Evolutionary conservation across 1,140 invertebrate species (phyloP).

Genomic region (Drosophila fuyamai): DNA sequence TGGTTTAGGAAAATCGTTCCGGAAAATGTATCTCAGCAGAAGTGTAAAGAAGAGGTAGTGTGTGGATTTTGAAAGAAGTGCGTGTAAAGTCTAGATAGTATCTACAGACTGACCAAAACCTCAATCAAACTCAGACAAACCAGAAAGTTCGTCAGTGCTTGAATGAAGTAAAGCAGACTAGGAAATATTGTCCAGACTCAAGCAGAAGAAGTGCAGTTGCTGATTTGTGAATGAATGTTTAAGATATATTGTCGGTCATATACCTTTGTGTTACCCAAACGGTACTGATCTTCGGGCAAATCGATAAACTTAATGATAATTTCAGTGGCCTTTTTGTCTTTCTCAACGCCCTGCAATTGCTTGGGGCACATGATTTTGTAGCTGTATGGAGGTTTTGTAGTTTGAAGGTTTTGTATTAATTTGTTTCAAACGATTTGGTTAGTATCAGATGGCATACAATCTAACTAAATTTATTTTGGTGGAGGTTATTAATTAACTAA

Average conservation of each 20-base stretch:
- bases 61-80: background rate
- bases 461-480: slow-evolving; percentile 34
- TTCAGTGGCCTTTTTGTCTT: slow-evolving; percentile 93
- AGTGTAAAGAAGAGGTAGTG: background rate
- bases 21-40: background rate
- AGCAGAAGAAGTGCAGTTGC: slow-evolving; percentile 18
- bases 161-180: background rate
- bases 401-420: slow-evolving; percentile 50
- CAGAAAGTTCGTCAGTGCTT: background rate
- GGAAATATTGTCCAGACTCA: slow-evolving; percentile 7
- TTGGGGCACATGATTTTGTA: slow-evolving; percentile 96
- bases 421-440: slow-evolving; percentile 46
- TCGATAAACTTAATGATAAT: slow-evolving; percentile 94
- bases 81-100: slow-evolving; percentile 1
- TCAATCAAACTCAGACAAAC: background rate
- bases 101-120: background rate
- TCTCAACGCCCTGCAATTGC: slow-evolving; percentile 90
- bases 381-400: slow-evolving; percentile 86
- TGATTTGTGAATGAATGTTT: slow-evolving; percentile 24
- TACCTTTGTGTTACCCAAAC: slow-evolving; percentile 98
- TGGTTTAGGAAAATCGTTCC: slow-evolving; percentile 5
- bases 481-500: slow-evolving; percentile 38
- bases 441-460: slow-evolving; percentile 43
- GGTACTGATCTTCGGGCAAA: slow-evolving; percentile 96
- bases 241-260: slow-evolving; percentile 78